These are phyloP conservation scores for Drosophila neoperkinsi DNA, from an alignment of 2,888 invertebrate species.

Conservation along the genomic window DNA sequence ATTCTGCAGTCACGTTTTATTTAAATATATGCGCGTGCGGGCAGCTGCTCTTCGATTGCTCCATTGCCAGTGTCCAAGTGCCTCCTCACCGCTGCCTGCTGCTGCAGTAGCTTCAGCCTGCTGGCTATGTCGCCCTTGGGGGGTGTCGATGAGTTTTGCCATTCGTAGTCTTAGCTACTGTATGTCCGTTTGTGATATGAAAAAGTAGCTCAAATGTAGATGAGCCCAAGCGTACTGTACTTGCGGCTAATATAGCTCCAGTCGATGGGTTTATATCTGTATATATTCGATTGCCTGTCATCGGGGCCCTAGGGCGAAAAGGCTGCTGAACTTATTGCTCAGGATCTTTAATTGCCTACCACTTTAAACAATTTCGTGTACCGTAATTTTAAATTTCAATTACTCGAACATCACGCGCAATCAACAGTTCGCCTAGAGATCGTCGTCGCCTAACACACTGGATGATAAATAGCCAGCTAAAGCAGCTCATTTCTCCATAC, in stretches of 20 bases:
- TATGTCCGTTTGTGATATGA: slow-evolving; percentile 37
- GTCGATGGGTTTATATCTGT: slow-evolving; percentile 4
- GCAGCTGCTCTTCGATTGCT: slow-evolving; percentile 61
- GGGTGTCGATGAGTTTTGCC: slow-evolving; percentile 64
- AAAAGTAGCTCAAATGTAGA: slow-evolving; percentile 51
- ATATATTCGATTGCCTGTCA: slow-evolving; percentile 29
- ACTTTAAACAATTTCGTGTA: slow-evolving; percentile 42
- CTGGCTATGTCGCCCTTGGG: slow-evolving; percentile 34
- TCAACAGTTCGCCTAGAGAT: slow-evolving; percentile 60
- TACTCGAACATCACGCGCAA: slow-evolving; percentile 76
- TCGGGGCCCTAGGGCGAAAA: slow-evolving; percentile 61
- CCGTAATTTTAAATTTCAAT: slow-evolving; percentile 70
- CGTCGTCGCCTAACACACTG: slow-evolving; percentile 36
- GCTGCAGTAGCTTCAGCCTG: slow-evolving; percentile 22
- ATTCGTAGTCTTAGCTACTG: slow-evolving; percentile 60
- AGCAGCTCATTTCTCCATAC: slow-evolving; percentile 26
- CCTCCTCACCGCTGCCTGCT: neutral
- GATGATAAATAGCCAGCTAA: slow-evolving; percentile 67
- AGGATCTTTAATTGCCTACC: slow-evolving; percentile 60
- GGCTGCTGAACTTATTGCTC: slow-evolving; percentile 66
- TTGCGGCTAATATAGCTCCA: slow-evolving; percentile 14
- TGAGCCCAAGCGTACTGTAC: slow-evolving; percentile 39
- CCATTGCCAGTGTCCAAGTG: slow-evolving; percentile 14
- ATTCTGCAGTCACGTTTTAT: slow-evolving; percentile 80
- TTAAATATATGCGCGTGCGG: slow-evolving; percentile 82